Evolutionary conservation across 2,888 invertebrate genomes (phyloP), one percentile per base, ranked within the genome.

Genomic region (Bibio marci): DNA sequence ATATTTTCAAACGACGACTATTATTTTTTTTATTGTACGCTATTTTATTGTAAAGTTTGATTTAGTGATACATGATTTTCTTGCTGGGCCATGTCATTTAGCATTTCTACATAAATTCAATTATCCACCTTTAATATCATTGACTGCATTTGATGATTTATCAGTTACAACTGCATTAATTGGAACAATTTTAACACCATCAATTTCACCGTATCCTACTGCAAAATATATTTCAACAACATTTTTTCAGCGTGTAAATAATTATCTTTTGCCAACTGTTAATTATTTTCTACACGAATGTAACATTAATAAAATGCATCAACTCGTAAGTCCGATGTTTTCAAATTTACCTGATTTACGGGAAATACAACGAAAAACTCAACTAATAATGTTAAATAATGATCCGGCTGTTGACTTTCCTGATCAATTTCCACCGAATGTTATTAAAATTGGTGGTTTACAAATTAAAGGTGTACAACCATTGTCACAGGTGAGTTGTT

Each of bases 381-480:
- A 49, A 13, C 7, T 61, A 3, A 43, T 53, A n/a, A 45, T 61
- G n/a, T 50, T 58, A 0, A 61, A 61, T 42, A 51, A 53, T 1
- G 51, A 59, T 47, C 50, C 54, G 2, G 48, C 50, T 1, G 39
- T 56, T 4, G 54, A 58, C 27, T 54, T 50, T 39, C 48, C 54
- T 2, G 52, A 56, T 30, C 52, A 57, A 27, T 12, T 39, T 3
- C 26, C 39, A 11, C 42, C 45, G 1, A 40, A 38, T 26, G 30
- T 44, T 10, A 40, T 44, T 17, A 35, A 37, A 3, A 38, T 47
- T n/a, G 47, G 43, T 3, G 47, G 47, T n/a, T 17, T 44, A 37
- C 45, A 47, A n/a, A 37, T 45, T 15, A 28, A 38, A 4, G 47
- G 53, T 10, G 34, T 45, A 8, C 39, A 39, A 27, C 40, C 37